Evolutionary conservation across 2,797 vertebrate genomes (phyloP).

Genomic region (Hemibagrus guttatus): DNA sequence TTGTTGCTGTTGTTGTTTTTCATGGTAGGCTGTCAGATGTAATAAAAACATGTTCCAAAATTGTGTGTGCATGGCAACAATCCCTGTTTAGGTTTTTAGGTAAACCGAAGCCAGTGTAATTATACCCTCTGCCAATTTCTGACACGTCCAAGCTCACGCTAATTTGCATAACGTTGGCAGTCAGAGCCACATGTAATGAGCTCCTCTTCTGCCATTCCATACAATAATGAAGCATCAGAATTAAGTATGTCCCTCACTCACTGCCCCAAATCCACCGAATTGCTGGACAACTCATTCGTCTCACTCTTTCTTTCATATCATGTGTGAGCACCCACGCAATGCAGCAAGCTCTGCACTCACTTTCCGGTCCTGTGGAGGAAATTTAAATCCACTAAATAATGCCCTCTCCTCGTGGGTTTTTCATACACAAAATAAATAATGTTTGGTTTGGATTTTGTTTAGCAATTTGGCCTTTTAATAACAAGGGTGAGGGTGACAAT

Average conservation of each 20-base stretch:
- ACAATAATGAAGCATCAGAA: constrained; percentile 22
- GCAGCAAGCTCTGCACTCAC: constrained; percentile 46
- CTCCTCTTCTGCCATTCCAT: constrained; percentile 12
- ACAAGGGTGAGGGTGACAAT: neutral
- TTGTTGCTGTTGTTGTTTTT: constrained; percentile 23
- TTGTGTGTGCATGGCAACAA: neutral
- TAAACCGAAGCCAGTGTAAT: constrained; percentile 23
- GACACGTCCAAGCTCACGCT: constrained; percentile 9
- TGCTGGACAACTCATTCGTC: constrained; percentile 20
- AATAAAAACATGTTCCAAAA: constrained; percentile 21
- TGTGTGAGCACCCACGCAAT: constrained; percentile 31
- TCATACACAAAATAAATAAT: constrained; percentile 16
- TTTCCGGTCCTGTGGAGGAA: constrained; percentile 20
- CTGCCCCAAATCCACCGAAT: constrained; percentile 20
- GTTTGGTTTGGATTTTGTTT: constrained; percentile 30
- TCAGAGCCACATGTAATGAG: neutral
- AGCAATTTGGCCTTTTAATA: constrained; percentile 27
- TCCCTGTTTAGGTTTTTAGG: neutral
- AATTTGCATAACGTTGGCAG: constrained; percentile 23
- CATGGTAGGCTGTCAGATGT: constrained; percentile 15
- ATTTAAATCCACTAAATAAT: constrained; percentile 34
- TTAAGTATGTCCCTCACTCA: constrained; percentile 12
- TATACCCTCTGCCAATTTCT: constrained; percentile 18
- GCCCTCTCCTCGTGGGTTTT: constrained; percentile 10
- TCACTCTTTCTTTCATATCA: constrained; percentile 14